Percentiles rank a stretch among this genome's conserved stretches.
These are phyloP conservation scores for Pleuronectes platessa DNA, from an alignment of 2,113 vertebrate genomes.

Conservation along the genomic window DNA sequence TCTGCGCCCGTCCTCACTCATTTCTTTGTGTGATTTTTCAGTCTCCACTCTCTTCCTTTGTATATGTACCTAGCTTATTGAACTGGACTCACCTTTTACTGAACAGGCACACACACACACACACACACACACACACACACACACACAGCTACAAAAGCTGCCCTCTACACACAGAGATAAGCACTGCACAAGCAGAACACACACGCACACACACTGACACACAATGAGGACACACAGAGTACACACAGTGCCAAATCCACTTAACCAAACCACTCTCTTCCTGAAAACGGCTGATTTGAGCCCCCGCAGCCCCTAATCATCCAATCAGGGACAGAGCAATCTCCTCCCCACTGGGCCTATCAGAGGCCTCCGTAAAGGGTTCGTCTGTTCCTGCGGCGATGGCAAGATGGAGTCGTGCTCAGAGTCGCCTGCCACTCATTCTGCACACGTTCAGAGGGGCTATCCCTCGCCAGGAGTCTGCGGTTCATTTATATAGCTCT, in stretches of 20 bases:
- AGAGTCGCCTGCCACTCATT: slow-evolving; percentile 67
- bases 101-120: slow-evolving; percentile 20
- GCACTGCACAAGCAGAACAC: slow-evolving; percentile 17
- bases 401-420: slow-evolving; percentile 72
- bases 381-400: slow-evolving; percentile 66
- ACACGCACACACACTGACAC: slow-evolving; percentile 46
- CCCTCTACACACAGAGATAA: slow-evolving; percentile 21
- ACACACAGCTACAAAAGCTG: slow-evolving; percentile 13
- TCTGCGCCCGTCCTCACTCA: background rate
- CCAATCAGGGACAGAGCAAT: slow-evolving; percentile 81
- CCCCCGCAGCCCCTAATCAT: slow-evolving; percentile 80
- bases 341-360: slow-evolving; percentile 81
- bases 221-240: slow-evolving; percentile 61
- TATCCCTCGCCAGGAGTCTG: slow-evolving; percentile 42
- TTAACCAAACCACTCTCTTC: slow-evolving; percentile 80
- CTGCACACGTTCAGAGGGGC: slow-evolving; percentile 51
- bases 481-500: slow-evolving; percentile 59
- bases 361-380: slow-evolving; percentile 70
- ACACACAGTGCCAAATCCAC: slow-evolving; percentile 76
- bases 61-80: slow-evolving; percentile 33
- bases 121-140: slow-evolving; percentile 5
- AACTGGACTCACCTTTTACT: slow-evolving; percentile 29
- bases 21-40: slow-evolving; percentile 20
- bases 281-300: slow-evolving; percentile 81
- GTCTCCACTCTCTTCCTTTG: slow-evolving; percentile 1